Conservation (phyloP, 2,888 invertebrate species). For the Microplitis deprimator region DNA sequence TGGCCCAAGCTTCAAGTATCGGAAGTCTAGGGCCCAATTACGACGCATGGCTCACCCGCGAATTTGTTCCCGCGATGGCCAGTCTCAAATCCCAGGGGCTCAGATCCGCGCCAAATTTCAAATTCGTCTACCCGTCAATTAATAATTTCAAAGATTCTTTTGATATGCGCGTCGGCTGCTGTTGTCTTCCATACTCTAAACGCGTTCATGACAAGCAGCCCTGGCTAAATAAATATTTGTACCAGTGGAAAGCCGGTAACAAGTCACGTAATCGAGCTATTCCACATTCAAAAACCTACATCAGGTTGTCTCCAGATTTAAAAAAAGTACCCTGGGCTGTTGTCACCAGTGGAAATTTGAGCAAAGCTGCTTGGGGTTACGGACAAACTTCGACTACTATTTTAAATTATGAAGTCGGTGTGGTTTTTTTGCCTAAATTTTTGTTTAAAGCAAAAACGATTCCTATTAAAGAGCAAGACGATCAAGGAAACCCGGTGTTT, state of each 20-base stretch:
- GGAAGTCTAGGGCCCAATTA: conserved; percentile 84
- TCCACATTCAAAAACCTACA: conserved; percentile 96
- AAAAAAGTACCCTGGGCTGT: conserved; percentile 85
- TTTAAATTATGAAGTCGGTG: conserved; percentile 92
- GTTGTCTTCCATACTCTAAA: conserved; percentile 89
- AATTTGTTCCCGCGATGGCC: conserved; percentile 79
- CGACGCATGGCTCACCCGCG: conserved; percentile 83
- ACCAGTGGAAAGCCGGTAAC: conserved; percentile 86
- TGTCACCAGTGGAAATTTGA: conserved; percentile 94
- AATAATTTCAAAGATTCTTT: conserved; percentile 89
- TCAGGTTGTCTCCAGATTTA: conserved; percentile 80
- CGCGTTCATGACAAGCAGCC: conserved; percentile 85
- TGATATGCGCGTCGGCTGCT: conserved; percentile 88
- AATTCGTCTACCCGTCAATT: conserved; percentile 83
- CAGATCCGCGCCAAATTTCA: conserved; percentile 71
- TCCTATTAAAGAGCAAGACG: conserved; percentile 67
- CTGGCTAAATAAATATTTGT: conserved; percentile 84
- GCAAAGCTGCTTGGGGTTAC: conserved; percentile 96
- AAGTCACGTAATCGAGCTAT: conserved; percentile 84
- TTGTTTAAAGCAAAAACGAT: conserved; percentile 78
- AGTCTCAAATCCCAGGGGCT: conserved; percentile 73
- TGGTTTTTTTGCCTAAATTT: conserved; percentile 87
- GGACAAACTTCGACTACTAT: conserved; percentile 72
- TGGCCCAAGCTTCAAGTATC: conserved; percentile 93
- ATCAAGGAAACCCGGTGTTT: conserved; percentile 67